Base-by-base conservation (phyloP, 2,797 vertebrate genomes). In the Heterohyrax brucei region DNA sequence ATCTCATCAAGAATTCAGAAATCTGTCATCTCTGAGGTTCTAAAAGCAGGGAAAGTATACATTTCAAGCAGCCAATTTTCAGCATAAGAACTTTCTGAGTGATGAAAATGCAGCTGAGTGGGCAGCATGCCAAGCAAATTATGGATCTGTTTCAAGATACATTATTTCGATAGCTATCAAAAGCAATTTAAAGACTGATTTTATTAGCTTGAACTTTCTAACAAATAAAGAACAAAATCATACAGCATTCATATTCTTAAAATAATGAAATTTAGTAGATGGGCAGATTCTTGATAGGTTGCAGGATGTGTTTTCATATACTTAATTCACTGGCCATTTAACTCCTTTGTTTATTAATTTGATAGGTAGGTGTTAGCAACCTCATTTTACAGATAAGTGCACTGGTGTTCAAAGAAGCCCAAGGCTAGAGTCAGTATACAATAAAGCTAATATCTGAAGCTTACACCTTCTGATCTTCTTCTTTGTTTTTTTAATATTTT, bases 161-260 rank as follows among this genome's bases (percentile, higher is more conserved):
- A 48, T 59, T 70, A 33, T 72, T 95, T 46, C 79, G 22, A 66
- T 59, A 75, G 24, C 39, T 46, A 84, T 22, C 56, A 28, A 83
- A 76, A 87, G 39, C 14, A 28, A 62, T 83, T 76, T 61, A 81
- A 66, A 10, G 14, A 39, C 18, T 56, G 3, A 46, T 89, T 93
- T 87, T 81, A 75, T 48, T 56, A 76, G 26, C 39, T 88, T 72
- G 0, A n/a, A 33, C 56, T 12, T 92, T 83, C 53, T 16, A 77
- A 70, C 16, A 78, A 78, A 70, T 50, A 81, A 30, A 61, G 76
- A 92, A 28, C 18, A 28, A 61, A 93, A 75, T 85, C 89, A 59
- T 79, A 73, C 14, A 33, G 10, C n/a, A 61, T 70, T 82, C 61
- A 7, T 68, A 61, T 85, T 68, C 9, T 50, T 59, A 68, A 59